Percentiles rank a stretch among this genome's conserved stretches.
Evolutionary conservation across 1,140 invertebrate species (phyloP).

Genomic region (Caerostris darwini): DNA sequence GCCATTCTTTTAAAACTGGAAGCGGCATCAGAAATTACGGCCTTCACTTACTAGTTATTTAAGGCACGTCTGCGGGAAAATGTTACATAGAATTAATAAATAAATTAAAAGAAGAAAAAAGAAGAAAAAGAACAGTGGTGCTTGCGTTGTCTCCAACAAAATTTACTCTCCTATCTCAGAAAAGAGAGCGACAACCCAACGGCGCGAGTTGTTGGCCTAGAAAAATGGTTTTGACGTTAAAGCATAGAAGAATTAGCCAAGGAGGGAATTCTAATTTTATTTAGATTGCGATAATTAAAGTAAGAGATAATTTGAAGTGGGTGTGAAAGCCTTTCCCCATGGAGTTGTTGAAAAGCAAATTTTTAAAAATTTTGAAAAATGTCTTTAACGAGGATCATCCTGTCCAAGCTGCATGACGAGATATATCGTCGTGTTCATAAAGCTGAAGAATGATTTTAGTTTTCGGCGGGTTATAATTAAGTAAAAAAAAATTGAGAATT

Average conservation of each 20-base stretch:
- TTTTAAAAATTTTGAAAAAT: constrained; percentile 7
- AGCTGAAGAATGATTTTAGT: too few relatives aligned
- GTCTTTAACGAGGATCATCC: too few relatives aligned
- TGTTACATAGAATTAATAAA: constrained; percentile 67
- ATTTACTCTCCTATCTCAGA: background rate
- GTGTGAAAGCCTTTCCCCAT: background rate
- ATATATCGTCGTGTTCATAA: too few relatives aligned
- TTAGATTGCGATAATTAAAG: constrained; percentile 65
- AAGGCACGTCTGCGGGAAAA: constrained; percentile 66
- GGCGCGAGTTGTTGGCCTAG: constrained; percentile 38
- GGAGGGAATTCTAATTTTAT: constrained; percentile 57
- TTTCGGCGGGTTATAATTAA: too few relatives aligned
- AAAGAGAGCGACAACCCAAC: background rate
- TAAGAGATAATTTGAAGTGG: constrained; percentile 47
- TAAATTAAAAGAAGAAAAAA: constrained; percentile 50
- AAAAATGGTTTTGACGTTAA: constrained; percentile 38
- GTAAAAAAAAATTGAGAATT: too few relatives aligned
- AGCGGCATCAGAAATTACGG: constrained; percentile 65
- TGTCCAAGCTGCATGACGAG: too few relatives aligned
- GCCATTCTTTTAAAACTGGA: constrained; percentile 4
- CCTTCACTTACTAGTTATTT: constrained; percentile 66
- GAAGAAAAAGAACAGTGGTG: background rate
- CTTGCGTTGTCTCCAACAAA: background rate
- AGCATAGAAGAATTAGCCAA: background rate
- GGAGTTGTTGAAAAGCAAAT: background rate